A percentile compares a stretch with the other conserved stretches of the same genome.
Evolutionary conservation across 2,113 vertebrate genomes (phyloP).

Genomic region (Mus spicilegus): DNA sequence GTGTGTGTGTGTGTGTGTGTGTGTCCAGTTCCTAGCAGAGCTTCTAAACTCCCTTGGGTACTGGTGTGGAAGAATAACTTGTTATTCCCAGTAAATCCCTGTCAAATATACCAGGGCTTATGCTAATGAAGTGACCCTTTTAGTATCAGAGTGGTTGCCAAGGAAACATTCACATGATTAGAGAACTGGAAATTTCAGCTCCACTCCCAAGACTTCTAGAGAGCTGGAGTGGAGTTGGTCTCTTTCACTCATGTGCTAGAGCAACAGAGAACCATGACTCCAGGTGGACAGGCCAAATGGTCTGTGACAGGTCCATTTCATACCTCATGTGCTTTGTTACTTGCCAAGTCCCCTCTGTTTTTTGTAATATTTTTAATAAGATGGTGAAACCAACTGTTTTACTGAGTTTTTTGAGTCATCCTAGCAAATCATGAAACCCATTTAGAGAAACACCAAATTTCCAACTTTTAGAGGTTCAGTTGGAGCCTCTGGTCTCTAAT

Average conservation of each 20-base stretch:
- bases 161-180: background rate
- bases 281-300: background rate
- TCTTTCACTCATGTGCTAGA: background rate
- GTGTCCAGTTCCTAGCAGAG: background rate
- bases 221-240: background rate
- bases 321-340: too few species aligned
- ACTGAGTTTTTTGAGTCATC: background rate
- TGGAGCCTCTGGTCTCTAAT: too few species aligned
- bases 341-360: background rate
- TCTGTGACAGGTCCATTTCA: background rate
- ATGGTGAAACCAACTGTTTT: background rate
- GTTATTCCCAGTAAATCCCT: background rate
- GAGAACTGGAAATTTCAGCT: background rate
- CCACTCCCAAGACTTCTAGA: background rate
- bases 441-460: too few species aligned
- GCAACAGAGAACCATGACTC: background rate
- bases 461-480: background rate
- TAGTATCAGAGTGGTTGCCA: background rate
- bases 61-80: background rate
- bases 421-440: background rate
- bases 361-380: background rate
- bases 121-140: background rate
- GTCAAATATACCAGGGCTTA: background rate
- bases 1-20: background rate
- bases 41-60: background rate